These are phyloP conservation scores for Xyrauchen texanus DNA, from an alignment of 2,113 vertebrate genomes.

Conservation along the genomic window DNA sequence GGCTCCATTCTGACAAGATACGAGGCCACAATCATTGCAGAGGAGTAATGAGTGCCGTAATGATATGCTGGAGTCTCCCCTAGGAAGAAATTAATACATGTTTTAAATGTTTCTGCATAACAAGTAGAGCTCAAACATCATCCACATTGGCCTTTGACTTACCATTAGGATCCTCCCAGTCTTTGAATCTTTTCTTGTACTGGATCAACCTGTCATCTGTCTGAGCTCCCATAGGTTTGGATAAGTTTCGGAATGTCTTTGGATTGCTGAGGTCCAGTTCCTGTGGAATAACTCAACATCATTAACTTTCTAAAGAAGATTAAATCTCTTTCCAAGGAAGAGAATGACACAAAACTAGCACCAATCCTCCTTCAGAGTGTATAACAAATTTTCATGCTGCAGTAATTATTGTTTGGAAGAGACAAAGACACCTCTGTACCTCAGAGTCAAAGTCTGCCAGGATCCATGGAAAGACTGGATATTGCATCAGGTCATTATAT, in stretches of 20 bases:
- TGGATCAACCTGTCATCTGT: constrained; percentile 93
- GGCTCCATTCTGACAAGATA: constrained; percentile 98
- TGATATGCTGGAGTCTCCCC: constrained; percentile 98
- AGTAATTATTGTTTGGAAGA: background rate
- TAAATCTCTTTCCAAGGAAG: background rate
- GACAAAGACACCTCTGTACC: constrained; percentile 69
- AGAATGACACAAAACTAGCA: background rate
- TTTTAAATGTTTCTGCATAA: background rate
- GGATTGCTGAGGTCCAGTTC: constrained; percentile 93
- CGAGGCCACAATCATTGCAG: constrained; percentile 97
- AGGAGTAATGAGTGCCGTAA: constrained; percentile 98
- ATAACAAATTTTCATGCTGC: background rate
- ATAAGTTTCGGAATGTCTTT: constrained; percentile 94
- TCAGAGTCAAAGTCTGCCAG: constrained; percentile 93
- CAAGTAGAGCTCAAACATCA: background rate
- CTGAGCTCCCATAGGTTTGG: constrained; percentile 97
- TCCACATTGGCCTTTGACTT: constrained; percentile 6
- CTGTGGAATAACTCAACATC: constrained; percentile 67
- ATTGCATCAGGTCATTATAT: constrained; percentile 99
- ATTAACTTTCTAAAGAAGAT: background rate
- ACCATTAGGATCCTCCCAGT: constrained; percentile 98
- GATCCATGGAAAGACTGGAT: constrained; percentile 98
- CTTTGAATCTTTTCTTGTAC: constrained; percentile 96
- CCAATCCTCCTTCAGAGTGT: background rate
- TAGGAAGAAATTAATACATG: constrained; percentile 57